phyloP scores from a whole-genome alignment of 2,113 vertebrate genomes.

The Machaerirhynchus nigripectus region DNA sequence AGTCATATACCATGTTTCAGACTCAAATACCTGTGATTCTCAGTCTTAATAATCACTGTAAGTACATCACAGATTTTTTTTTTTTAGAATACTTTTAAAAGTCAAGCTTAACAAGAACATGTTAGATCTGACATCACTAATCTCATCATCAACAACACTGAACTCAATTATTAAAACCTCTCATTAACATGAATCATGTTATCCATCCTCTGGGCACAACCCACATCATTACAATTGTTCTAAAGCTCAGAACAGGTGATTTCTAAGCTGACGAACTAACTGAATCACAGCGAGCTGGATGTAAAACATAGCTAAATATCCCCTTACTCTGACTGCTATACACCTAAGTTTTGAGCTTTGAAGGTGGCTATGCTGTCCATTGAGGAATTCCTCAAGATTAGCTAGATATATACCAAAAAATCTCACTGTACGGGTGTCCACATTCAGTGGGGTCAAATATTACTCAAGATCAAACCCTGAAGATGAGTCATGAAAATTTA shows the following conservation, averaged over 20 bases:
- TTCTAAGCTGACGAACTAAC: background rate
- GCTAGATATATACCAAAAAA: background rate
- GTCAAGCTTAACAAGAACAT: background rate
- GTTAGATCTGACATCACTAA: background rate
- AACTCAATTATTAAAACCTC: background rate
- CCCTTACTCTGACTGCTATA: background rate
- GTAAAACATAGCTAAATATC: background rate
- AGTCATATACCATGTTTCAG: background rate
- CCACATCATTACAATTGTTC: background rate
- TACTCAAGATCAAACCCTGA: background rate
- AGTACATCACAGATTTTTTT: background rate
- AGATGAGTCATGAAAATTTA: background rate
- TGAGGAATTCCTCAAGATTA: background rate
- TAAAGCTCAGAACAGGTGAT: background rate
- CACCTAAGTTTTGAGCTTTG: background rate
- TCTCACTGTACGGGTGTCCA: background rate
- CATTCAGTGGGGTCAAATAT: background rate
- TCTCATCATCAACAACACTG: background rate
- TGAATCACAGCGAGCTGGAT: background rate
- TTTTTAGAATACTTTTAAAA: background rate
- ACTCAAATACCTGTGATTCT: background rate
- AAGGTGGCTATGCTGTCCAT: background rate
- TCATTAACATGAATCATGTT: background rate
- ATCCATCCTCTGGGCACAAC: background rate
- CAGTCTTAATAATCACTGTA: slow-evolving; percentile 16